phyloP scores from a whole-genome alignment of 2,113 vertebrate genomes.

The Emydura subglobosa region DNA sequence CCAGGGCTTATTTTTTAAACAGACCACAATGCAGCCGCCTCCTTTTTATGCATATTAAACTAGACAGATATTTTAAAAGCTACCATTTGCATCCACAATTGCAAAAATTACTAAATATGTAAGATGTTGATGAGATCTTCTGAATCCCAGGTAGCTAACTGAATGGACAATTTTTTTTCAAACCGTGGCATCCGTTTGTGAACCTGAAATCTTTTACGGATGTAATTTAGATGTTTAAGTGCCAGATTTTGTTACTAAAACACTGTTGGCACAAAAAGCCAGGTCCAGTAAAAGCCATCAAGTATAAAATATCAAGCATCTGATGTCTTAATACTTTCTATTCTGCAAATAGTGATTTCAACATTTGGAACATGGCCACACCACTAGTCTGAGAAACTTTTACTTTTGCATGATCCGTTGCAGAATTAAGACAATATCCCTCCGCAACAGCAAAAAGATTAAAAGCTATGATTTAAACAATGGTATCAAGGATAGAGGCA shows the following conservation, averaged over 20 bases:
- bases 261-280: neutral
- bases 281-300: neutral
- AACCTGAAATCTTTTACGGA: neutral
- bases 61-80: neutral
- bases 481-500: fast-evolving
- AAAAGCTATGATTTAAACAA: neutral
- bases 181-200: neutral
- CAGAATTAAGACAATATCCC: neutral
- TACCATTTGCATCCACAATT: neutral
- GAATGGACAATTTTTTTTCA: neutral
- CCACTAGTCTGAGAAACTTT: neutral
- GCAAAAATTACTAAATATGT: neutral
- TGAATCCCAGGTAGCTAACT: neutral
- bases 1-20: neutral
- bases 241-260: neutral
- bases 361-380: neutral
- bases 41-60: neutral
- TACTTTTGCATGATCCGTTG: neutral
- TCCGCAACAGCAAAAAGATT: neutral
- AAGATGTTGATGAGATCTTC: neutral
- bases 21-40: neutral
- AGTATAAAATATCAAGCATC: neutral
- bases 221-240: neutral
- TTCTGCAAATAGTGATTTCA: neutral
- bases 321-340: neutral